Conservation (phyloP, 2,797 vertebrate species). For the Dendrocincla tyrannina region DNA sequence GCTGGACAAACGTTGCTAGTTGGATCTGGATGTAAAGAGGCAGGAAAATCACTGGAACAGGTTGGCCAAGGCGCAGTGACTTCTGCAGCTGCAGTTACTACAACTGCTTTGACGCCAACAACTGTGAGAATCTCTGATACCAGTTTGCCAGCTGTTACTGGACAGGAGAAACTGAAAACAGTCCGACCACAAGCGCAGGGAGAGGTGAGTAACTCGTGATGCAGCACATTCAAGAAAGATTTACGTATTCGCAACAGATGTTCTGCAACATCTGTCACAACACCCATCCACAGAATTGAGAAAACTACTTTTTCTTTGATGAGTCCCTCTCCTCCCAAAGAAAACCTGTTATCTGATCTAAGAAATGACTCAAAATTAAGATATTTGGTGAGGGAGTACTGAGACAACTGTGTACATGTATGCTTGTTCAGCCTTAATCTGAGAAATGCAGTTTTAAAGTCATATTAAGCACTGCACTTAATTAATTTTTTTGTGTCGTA, state of each 20-base stretch:
- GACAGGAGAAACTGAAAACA: conserved; percentile 82
- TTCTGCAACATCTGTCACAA: background rate
- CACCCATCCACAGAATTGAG: background rate
- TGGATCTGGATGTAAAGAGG: conserved; percentile 75
- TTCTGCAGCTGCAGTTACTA: conserved; percentile 79
- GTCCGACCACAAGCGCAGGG: conserved; percentile 77
- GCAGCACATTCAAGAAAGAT: background rate
- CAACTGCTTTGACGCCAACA: conserved; percentile 82
- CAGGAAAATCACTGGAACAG: conserved; percentile 80
- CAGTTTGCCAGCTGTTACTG: conserved; percentile 77
- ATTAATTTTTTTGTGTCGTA: background rate
- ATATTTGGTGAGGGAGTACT: background rate
- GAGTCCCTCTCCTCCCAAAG: background rate
- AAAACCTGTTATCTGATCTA: background rate
- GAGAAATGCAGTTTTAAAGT: background rate
- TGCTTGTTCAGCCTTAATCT: background rate
- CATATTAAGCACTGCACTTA: background rate
- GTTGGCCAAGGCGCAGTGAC: conserved; percentile 75
- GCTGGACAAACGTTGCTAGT: conserved; percentile 68
- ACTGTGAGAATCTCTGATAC: conserved; percentile 85
- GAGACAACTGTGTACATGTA: background rate
- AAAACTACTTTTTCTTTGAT: background rate
- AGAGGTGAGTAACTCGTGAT: conserved; percentile 84
- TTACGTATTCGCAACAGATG: accelerated
- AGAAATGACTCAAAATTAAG: background rate